phyloP scores from a whole-genome alignment of 2,888 invertebrate genomes.

The Leistus spinibarbis region DNA sequence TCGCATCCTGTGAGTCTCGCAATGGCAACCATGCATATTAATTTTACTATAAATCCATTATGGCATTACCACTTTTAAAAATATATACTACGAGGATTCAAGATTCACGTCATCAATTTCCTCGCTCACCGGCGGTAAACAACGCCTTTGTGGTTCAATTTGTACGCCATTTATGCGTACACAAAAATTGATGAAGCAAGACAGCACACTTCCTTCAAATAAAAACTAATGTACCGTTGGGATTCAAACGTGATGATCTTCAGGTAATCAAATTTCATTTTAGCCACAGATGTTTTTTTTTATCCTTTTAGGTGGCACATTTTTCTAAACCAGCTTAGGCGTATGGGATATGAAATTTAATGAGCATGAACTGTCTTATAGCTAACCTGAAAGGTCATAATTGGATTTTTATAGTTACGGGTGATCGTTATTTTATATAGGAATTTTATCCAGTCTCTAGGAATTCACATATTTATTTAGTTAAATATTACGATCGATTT shows the following conservation, averaged over 20 bases:
- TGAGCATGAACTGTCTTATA: no score
- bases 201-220: background rate
- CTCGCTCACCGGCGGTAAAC: background rate
- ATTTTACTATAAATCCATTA: background rate
- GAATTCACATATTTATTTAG: no score
- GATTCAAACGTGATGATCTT: background rate
- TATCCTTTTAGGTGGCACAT: background rate
- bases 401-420: no score
- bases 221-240: background rate
- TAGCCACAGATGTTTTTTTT: background rate
- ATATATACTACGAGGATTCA: background rate
- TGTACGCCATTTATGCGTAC: no score
- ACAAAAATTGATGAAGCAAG: no score
- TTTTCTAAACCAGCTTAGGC: no score
- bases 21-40: background rate
- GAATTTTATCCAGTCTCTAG: no score
- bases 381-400: no score
- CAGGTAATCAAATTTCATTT: background rate
- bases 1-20: background rate
- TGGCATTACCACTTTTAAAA: background rate
- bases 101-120: background rate
- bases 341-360: no score
- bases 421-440: no score
- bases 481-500: no score
- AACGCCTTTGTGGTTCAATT: background rate